phyloP scores from a whole-genome alignment of 2,113 vertebrate genomes.

The Silurus glanis region DNA sequence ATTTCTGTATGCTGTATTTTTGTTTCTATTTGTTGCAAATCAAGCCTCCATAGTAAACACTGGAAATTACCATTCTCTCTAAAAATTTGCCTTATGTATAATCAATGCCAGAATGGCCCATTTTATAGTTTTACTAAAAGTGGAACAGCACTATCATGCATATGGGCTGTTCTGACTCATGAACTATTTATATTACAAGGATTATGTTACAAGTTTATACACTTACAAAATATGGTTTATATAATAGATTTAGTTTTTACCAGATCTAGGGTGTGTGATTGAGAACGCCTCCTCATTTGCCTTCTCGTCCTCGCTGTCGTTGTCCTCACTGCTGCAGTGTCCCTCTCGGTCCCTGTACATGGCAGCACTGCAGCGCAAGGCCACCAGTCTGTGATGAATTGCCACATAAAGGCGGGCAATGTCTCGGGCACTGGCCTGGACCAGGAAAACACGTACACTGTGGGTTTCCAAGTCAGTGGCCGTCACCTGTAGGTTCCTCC shows the following conservation, averaged over 20 bases:
- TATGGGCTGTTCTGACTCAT: too few species aligned
- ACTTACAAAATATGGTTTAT: too few species aligned
- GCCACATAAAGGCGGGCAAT: slow-evolving; percentile 70
- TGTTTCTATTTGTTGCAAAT: not conserved
- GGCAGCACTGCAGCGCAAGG: slow-evolving; percentile 64
- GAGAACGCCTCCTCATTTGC: not conserved
- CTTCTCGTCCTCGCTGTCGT: slow-evolving; percentile 62
- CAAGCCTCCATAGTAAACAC: not conserved
- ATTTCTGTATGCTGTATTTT: not conserved
- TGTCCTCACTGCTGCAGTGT: slow-evolving; percentile 67
- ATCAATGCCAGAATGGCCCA: too few species aligned
- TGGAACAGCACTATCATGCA: too few species aligned
- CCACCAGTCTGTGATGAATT: slow-evolving; percentile 81
- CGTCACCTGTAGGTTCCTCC: slow-evolving; percentile 74
- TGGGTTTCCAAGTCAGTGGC: slow-evolving; percentile 76
- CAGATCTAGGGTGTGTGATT: not conserved
- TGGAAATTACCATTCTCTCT: not conserved
- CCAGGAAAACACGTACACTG: slow-evolving; percentile 77
- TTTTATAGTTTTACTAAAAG: too few species aligned
- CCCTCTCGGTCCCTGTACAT: slow-evolving; percentile 53
- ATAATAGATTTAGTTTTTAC: slow-evolving; percentile 11
- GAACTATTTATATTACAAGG: too few species aligned
- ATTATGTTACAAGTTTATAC: too few species aligned
- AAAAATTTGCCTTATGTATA: not conserved
- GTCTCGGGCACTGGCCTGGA: slow-evolving; percentile 80